A percentile compares a stretch with the other conserved stretches of the same genome.
These are phyloP conservation scores for Argyra leucocephala DNA, from an alignment of 2,888 invertebrate species.

Conservation along the genomic window DNA sequence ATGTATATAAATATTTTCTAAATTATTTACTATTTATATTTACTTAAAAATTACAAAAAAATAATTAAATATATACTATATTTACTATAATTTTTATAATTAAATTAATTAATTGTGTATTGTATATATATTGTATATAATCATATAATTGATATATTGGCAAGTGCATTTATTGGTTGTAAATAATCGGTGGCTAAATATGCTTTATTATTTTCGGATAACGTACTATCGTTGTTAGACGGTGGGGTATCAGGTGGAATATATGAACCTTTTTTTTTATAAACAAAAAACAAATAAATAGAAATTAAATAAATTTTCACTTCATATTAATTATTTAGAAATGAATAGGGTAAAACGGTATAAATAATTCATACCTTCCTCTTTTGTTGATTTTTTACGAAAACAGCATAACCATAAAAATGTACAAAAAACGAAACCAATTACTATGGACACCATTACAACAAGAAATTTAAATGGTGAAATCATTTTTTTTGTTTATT, in stretches of 20 bases:
- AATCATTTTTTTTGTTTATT: neutral
- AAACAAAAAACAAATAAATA: too few species aligned
- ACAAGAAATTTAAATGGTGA: conserved; percentile 9
- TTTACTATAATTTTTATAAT: too few species aligned
- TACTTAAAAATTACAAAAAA: neutral
- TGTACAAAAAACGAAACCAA: conserved; percentile 5
- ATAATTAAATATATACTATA: too few species aligned
- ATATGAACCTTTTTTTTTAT: neutral
- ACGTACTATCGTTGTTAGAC: neutral
- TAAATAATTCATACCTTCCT: neutral
- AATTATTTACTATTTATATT: neutral
- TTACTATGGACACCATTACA: conserved; percentile 9
- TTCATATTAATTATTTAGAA: neutral
- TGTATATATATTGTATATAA: neutral
- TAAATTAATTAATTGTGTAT: neutral
- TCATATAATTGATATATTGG: conserved; percentile 8
- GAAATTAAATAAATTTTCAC: neutral
- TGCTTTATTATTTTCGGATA: conserved; percentile 9
- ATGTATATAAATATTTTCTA: too few species aligned
- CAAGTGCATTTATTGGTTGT: conserved; percentile 7
- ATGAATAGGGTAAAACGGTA: neutral
- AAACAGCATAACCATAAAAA: conserved; percentile 4
- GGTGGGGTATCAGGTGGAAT: conserved; percentile 7
- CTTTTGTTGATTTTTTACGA: conserved; percentile 4
- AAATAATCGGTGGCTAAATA: conserved; percentile 8